Base-by-base conservation (phyloP, 2,888 invertebrate species). In the Disparrhopalites patrizii region DNA sequence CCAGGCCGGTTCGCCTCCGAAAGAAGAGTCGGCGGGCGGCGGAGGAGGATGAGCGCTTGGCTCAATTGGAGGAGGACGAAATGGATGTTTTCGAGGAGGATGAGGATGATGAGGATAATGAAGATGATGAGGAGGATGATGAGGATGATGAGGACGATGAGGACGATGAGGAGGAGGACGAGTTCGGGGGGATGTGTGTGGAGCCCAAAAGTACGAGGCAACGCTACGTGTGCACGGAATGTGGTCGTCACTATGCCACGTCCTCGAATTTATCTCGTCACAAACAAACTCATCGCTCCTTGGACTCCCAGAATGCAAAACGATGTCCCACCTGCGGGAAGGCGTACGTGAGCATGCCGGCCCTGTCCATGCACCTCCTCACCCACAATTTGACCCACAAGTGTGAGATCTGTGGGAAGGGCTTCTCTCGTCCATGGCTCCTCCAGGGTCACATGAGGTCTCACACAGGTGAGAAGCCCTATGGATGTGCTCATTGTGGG, bases 361-460 rank as follows among this genome's bases (percentile, higher is more conserved):
- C 93, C 79, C 83, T 94, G 56, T 91, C 91, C 51, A 84, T 92
- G 65, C 92, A 93, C 82, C 92, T 92, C 79, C 93, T 94, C 80
- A 94, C 93, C 1, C 97, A 97, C 82, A 93, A 93, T 78, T 85
- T 95, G 76, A 87, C 88, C 15, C 95, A 97, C 83, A 89, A 89
- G 76, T 97, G 97, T 80, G 87, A 88, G 56, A 87, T 93, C 38
- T 97, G 97, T 80, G 92, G 92, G 65, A 97, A 97, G 79, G 86
- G 91, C 78, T 97, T 97, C 82, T 93, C 93, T 15, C 84, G 96
- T 30, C 94, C 95, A 18, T 97, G 97, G 97, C 84, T 97, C 20
- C 84, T 92, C 61, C 90, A 91, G 77, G 91, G 91, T 0, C 91
- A 91, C 77, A 81, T 90, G 74, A 84, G 91, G 54, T 93, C 93